Percentiles rank a stretch among this genome's conserved stretches.
Conservation (phyloP, 2,797 vertebrate genomes). For the Menidia menidia region DNA sequence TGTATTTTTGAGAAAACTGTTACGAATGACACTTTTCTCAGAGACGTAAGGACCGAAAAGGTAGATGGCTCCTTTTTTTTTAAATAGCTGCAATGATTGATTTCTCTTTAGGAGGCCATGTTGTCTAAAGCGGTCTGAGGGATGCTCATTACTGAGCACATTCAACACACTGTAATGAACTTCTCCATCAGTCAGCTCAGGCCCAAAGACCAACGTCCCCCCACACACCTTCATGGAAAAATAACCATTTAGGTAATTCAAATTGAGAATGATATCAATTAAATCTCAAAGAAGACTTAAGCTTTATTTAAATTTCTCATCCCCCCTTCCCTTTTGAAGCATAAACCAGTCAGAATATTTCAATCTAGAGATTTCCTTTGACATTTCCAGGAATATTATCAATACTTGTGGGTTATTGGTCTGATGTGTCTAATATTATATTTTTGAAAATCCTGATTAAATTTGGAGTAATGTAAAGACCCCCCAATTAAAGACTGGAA, state of each 20-base stretch:
- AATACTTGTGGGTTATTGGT: no score
- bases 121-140: constrained; percentile 81
- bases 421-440: no score
- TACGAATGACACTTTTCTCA: neutral
- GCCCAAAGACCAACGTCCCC: constrained; percentile 17
- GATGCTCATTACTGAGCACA: constrained; percentile 78
- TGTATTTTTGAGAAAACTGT: neutral
- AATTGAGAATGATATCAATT: no score
- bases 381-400: no score
- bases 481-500: no score
- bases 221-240: neutral
- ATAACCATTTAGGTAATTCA: neutral
- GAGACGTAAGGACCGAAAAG: constrained; percentile 11
- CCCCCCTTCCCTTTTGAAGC: no score
- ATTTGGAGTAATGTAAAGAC: neutral
- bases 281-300: no score
- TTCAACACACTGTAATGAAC: constrained; percentile 81
- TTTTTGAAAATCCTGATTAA: no score
- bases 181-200: constrained; percentile 73
- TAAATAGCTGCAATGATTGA: constrained; percentile 75
- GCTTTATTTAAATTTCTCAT: no score
- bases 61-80: constrained; percentile 11
- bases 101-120: constrained; percentile 81
- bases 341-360: no score
- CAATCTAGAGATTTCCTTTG: no score